Percentiles rank a stretch among this genome's conserved stretches.
Evolutionary conservation across 1,140 invertebrate genomes (phyloP).

Genomic region (Periplaneta americana): DNA sequence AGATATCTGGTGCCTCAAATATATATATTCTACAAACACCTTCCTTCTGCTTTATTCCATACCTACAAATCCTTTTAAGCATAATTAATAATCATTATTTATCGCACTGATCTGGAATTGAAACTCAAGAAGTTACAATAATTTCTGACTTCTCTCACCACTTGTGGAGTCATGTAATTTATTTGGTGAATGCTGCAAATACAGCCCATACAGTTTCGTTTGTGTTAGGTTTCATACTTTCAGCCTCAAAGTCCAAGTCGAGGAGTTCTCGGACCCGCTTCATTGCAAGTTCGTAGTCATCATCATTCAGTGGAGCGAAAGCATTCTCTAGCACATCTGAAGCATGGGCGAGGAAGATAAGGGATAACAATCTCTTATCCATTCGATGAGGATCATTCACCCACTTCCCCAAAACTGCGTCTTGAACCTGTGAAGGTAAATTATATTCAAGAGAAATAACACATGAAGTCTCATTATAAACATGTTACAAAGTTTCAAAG

Average conservation of each 20-base stretch:
- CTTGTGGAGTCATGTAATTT: too few species aligned
- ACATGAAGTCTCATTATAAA: too few species aligned
- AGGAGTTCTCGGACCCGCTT: constrained; percentile 91
- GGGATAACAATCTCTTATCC: constrained; percentile 87
- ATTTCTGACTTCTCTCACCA: too few species aligned
- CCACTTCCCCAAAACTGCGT: constrained; percentile 93
- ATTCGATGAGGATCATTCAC: constrained; percentile 97
- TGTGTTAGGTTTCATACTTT: constrained; percentile 79
- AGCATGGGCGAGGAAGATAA: constrained; percentile 94
- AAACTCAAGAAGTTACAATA: not conserved
- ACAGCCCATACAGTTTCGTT: constrained; percentile 98
- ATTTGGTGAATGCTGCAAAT: constrained; percentile 97
- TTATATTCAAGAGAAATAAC: not conserved
- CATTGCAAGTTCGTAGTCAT: constrained; percentile 98
- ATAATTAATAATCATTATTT: not conserved
- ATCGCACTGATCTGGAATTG: not conserved
- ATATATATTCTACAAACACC: not conserved
- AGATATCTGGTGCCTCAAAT: too few species aligned
- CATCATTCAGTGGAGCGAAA: constrained; percentile 96
- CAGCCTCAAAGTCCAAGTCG: constrained; percentile 94
- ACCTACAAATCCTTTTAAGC: not conserved
- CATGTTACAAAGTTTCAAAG: too few species aligned
- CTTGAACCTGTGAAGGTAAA: constrained; percentile 74
- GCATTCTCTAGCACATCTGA: constrained; percentile 99
- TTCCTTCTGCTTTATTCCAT: not conserved